Conservation (phyloP, 2,113 vertebrate species). For the Dolichallabes microphthalmus region DNA sequence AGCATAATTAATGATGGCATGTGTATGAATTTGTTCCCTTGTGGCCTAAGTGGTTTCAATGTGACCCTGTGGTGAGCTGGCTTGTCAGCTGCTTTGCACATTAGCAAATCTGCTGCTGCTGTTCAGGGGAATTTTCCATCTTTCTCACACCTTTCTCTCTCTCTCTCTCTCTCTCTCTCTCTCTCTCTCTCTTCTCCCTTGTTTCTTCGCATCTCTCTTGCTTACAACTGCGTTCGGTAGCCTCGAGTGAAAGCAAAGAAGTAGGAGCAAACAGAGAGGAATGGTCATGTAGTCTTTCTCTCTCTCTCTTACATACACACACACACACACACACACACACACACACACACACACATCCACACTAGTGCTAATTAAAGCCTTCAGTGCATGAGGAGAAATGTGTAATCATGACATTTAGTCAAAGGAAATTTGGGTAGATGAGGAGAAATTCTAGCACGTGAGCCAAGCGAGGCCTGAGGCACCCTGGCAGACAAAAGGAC, state of each 20-base stretch:
- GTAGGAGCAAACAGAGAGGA: conserved; percentile 37
- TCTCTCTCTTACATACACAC: conserved; percentile 35
- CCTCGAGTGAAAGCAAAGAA: conserved; percentile 30
- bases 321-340: conserved; percentile 43
- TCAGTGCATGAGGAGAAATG: conserved; percentile 84
- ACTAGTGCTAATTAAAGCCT: conserved; percentile 89
- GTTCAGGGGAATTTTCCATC: conserved; percentile 60
- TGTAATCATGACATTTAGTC: conserved; percentile 97
- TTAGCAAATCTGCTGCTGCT: conserved; percentile 62
- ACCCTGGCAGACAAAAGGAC: conserved; percentile 89
- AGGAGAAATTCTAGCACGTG: conserved; percentile 88
- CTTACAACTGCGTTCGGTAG: conserved; percentile 8
- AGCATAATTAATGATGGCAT: conserved; percentile 53
- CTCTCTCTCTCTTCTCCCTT: conserved; percentile 19
- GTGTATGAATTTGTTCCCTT: conserved; percentile 43
- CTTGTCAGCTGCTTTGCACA: conserved; percentile 60
- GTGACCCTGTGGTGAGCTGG: conserved; percentile 47
- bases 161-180: conserved; percentile 41
- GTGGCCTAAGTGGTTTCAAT: conserved; percentile 55
- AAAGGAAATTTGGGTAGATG: conserved; percentile 92
- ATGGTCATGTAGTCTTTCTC: neutral
- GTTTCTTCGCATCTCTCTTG: conserved; percentile 22
- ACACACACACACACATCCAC: conserved; percentile 54
- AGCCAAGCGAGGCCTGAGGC: conserved; percentile 75
- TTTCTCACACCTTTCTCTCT: conserved; percentile 61